A percentile compares a stretch with the other conserved stretches of the same genome.
Conservation (phyloP, 2,113 vertebrate genomes). For the Indri indri region DNA sequence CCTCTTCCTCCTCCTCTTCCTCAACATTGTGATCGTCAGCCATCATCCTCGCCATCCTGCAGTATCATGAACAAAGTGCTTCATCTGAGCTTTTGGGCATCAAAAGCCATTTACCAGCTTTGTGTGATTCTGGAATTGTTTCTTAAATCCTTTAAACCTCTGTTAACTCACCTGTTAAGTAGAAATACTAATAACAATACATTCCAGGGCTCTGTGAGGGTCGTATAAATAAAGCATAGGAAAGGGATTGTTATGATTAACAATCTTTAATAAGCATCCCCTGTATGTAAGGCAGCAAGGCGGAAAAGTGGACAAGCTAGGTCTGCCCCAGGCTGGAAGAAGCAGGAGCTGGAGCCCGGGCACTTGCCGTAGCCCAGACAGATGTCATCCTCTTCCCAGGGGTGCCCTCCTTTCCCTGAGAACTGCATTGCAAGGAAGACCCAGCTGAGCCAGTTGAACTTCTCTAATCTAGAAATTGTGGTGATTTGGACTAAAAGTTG, state of each 20-base stretch:
- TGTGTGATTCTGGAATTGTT: neutral
- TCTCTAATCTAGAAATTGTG: neutral
- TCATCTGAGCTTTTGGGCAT: neutral
- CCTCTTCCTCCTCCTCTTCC: neutral
- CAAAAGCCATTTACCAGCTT: neutral
- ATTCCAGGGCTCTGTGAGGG: neutral
- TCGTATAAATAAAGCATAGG: neutral
- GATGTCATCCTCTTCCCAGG: neutral
- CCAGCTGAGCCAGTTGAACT: neutral
- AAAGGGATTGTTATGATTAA: neutral
- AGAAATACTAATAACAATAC: neutral
- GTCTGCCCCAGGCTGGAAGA: neutral
- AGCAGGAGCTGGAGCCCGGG: neutral
- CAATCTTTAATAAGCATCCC: neutral
- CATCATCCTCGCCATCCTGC: neutral
- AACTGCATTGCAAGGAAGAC: neutral
- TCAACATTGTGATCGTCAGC: neutral
- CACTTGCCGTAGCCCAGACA: accelerated
- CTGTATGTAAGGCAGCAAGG: neutral
- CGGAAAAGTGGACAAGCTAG: neutral
- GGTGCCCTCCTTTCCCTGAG: neutral
- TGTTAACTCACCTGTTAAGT: neutral
- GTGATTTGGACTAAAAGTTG: neutral
- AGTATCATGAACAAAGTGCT: neutral
- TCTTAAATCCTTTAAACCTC: neutral